phyloP scores from a whole-genome alignment of 2,888 invertebrate species.

The Mellilla xanthometata region DNA sequence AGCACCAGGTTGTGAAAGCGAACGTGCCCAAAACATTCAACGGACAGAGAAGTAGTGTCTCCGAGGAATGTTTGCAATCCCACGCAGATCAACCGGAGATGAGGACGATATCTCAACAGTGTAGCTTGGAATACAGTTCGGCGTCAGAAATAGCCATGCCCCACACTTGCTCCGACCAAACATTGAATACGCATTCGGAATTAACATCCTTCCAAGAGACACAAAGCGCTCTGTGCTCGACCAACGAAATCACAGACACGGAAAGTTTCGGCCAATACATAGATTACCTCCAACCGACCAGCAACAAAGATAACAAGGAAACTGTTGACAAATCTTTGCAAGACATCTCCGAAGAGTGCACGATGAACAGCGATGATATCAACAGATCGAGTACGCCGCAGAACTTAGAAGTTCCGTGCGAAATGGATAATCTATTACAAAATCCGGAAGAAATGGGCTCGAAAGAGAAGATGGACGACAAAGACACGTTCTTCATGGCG shows the following conservation, averaged over 20 bases:
- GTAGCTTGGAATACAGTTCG: slow-evolving; percentile 87
- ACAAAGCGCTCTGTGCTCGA: slow-evolving; percentile 73
- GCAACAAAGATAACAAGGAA: slow-evolving; percentile 59
- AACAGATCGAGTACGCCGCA: slow-evolving; percentile 61
- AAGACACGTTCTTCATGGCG: slow-evolving; percentile 68
- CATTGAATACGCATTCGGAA: slow-evolving; percentile 75
- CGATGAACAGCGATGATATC: slow-evolving; percentile 71
- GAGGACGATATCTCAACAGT: slow-evolving; percentile 87
- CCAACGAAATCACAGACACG: slow-evolving; percentile 77
- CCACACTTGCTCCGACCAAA: slow-evolving; percentile 77
- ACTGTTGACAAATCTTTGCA: slow-evolving; percentile 66
- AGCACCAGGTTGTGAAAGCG: slow-evolving; percentile 79
- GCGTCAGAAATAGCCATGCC: slow-evolving; percentile 80
- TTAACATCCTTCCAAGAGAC: slow-evolving; percentile 75
- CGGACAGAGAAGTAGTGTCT: slow-evolving; percentile 66
- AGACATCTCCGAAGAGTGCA: slow-evolving; percentile 75
- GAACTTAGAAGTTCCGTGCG: slow-evolving; percentile 47
- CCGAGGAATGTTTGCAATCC: slow-evolving; percentile 72
- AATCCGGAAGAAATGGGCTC: slow-evolving; percentile 49
- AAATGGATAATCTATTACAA: slow-evolving; percentile 60
- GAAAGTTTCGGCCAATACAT: slow-evolving; percentile 79
- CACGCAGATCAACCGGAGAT: slow-evolving; percentile 76
- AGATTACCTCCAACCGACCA: slow-evolving; percentile 66
- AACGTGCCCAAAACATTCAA: slow-evolving; percentile 56
- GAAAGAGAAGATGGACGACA: slow-evolving; percentile 64